phyloP scores from a whole-genome alignment of 92 coral and sea anemone species.

The Porites cylindrica region DNA sequence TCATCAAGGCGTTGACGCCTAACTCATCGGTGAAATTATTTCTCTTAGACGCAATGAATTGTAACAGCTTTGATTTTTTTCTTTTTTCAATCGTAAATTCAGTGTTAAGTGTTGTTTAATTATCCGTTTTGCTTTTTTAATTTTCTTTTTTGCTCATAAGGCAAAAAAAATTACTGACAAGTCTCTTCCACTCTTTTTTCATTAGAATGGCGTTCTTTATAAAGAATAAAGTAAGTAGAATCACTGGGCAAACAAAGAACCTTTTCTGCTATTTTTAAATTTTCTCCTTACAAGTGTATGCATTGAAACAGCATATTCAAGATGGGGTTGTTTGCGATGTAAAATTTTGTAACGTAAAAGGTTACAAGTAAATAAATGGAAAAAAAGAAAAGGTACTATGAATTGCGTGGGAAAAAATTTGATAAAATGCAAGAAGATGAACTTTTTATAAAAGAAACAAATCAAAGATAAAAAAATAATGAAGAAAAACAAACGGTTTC shows the following conservation, averaged over 20 bases:
- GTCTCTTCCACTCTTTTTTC: not conserved
- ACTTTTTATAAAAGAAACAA: too few relatives aligned
- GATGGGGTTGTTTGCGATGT: not conserved
- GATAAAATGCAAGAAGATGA: too few relatives aligned
- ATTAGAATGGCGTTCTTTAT: not conserved
- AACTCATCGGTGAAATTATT: not conserved
- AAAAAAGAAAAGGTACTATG: not conserved
- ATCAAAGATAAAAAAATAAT: too few relatives aligned
- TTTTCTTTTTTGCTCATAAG: conserved; percentile 9
- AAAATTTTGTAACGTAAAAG: not conserved
- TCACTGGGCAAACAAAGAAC: too few relatives aligned
- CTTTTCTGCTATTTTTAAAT: too few relatives aligned
- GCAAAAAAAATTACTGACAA: conserved; percentile 3
- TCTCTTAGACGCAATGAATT: not conserved
- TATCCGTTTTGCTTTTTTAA: conserved; percentile 3
- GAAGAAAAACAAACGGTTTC: too few relatives aligned
- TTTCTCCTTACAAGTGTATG: not conserved
- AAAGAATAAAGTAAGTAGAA: too few relatives aligned
- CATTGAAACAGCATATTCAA: too few relatives aligned
- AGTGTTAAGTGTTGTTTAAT: conserved; percentile 8
- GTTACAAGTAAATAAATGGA: not conserved
- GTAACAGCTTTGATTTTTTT: not conserved
- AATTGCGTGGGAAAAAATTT: too few relatives aligned
- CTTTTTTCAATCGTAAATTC: not conserved
- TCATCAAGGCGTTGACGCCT: not conserved